Conservation (phyloP, 2,888 invertebrate genomes). For the Sylvicola cinctus region DNA sequence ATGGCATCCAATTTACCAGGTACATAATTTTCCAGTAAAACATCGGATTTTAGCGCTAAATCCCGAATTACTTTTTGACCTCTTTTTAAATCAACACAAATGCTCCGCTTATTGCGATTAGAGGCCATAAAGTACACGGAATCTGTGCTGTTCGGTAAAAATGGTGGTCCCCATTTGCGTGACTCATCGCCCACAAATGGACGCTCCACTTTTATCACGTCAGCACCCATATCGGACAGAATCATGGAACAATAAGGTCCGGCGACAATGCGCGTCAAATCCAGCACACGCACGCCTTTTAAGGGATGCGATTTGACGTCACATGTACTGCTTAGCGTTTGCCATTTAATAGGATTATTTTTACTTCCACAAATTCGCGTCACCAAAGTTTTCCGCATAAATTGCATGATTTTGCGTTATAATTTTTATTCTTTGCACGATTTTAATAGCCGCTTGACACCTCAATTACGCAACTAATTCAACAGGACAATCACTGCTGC, state of each 20-base stretch:
- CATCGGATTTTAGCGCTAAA: conserved; percentile 57
- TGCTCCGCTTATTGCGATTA: conserved; percentile 87
- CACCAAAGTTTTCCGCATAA: no score
- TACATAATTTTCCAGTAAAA: conserved; percentile 83
- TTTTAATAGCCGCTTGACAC: no score
- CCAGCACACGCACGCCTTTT: conserved; percentile 49
- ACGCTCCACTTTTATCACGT: conserved; percentile 79
- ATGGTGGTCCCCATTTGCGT: conserved; percentile 87
- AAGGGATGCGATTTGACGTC: conserved; percentile 29
- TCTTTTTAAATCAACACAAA: conserved; percentile 67
- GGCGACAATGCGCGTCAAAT: conserved; percentile 72
- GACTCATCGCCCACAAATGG: conserved; percentile 72
- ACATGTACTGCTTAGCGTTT: no score
- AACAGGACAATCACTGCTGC: no score
- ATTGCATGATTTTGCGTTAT: no score
- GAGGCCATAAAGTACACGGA: conserved; percentile 69
- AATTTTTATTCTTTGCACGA: no score
- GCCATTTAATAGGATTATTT: no score
- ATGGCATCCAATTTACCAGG: conserved; percentile 68
- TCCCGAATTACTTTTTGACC: conserved; percentile 48
- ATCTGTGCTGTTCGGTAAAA: conserved; percentile 39
- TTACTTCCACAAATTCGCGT: no score
- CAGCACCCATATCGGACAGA: conserved; percentile 80
- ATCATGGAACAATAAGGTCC: conserved; percentile 92
- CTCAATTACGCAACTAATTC: no score